Conservation (phyloP, 1,140 invertebrate genomes). For the Phthorimaea operculella region DNA sequence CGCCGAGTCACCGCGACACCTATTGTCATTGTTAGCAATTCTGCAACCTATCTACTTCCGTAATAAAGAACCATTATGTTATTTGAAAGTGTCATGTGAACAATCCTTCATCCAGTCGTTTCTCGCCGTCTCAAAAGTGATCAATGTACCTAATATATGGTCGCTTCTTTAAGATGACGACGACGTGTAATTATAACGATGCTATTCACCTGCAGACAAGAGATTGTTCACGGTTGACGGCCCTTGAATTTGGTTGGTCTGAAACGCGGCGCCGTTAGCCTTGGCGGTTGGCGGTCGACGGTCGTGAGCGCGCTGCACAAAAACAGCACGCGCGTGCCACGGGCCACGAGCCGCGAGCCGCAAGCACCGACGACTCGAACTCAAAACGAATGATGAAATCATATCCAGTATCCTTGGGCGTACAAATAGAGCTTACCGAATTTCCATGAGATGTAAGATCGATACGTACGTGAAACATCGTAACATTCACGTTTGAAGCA, state of each 20-base stretch:
- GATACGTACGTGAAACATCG: no score
- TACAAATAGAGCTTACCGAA: slow-evolving; percentile 8
- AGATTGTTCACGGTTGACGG: slow-evolving; percentile 25
- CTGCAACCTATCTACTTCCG: no score
- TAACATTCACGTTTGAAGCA: no score
- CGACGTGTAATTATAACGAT: not conserved
- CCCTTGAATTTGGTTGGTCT: slow-evolving; percentile 15
- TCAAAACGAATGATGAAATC: slow-evolving; percentile 21
- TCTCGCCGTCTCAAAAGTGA: no score
- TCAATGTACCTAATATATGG: no score
- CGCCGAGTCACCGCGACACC: no score
- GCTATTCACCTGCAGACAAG: slow-evolving; percentile 23
- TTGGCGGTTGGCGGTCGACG: not conserved
- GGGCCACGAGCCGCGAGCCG: slow-evolving; percentile 5
- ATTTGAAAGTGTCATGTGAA: no score
- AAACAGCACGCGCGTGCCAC: slow-evolving; percentile 12
- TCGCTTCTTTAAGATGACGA: not conserved
- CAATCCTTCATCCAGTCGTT: no score
- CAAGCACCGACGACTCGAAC: no score
- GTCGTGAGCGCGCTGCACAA: slow-evolving; percentile 11
- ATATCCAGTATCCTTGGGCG: slow-evolving; percentile 3
- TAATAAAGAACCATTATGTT: no score
- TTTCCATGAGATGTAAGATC: not conserved
- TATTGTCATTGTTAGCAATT: no score
- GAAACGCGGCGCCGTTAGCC: slow-evolving; percentile 16